These are phyloP conservation scores for Megaceryle torquata DNA, from an alignment of 2,113 vertebrate species.

Conservation along the genomic window DNA sequence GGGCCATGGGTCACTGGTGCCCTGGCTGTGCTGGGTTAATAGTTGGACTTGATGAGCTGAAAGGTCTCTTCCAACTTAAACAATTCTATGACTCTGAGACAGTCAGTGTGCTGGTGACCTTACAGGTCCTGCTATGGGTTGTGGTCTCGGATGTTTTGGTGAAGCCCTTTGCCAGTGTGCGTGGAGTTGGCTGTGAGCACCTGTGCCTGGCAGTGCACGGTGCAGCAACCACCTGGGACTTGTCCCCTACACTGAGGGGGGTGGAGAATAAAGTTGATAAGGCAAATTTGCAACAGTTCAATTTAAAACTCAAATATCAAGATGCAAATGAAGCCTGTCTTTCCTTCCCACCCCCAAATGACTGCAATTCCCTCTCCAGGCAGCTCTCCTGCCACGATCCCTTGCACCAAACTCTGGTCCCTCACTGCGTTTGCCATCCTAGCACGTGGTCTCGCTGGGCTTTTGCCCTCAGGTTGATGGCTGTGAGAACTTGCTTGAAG, in stretches of 20 bases:
- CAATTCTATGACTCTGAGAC: not conserved
- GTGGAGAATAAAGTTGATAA: slow-evolving; percentile 1
- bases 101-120: not conserved
- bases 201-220: rapidly evolving
- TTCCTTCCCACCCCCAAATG: not conserved
- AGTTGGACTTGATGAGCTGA: too few species aligned
- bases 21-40: too few species aligned
- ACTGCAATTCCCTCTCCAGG: not conserved
- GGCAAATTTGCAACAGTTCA: not conserved
- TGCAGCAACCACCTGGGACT: not conserved
- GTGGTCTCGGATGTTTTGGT: not conserved
- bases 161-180: not conserved
- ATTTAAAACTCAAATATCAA: not conserved
- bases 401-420: not conserved
- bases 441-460: rapidly evolving
- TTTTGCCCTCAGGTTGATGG: not conserved
- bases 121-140: rapidly evolving
- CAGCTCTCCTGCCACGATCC: not conserved
- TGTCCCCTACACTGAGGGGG: not conserved
- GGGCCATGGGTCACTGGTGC: too few species aligned
- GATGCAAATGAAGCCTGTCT: not conserved
- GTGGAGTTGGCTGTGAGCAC: not conserved
- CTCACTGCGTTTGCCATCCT: rapidly evolving
- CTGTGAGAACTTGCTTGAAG: not conserved
- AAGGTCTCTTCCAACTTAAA: too few species aligned